These are phyloP conservation scores for Calypte anna DNA, from an alignment of 2,113 vertebrate genomes.

Conservation along the genomic window DNA sequence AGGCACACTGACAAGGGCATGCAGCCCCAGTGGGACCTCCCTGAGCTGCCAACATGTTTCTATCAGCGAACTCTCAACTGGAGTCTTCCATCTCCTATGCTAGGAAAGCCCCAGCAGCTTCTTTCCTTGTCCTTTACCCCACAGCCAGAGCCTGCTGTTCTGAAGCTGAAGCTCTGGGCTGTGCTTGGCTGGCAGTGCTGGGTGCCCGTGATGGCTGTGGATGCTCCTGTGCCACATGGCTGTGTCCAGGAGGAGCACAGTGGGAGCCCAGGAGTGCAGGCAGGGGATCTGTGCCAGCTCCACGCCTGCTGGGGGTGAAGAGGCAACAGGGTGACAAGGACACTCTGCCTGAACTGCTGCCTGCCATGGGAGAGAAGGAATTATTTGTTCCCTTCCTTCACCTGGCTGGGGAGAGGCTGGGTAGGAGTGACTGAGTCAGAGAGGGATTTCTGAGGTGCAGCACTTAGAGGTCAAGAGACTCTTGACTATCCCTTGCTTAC, in stretches of 20 bases:
- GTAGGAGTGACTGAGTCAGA: neutral
- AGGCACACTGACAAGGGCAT: accelerated
- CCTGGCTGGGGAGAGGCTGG: neutral
- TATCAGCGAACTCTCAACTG: neutral
- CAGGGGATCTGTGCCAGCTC: neutral
- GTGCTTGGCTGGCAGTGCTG: accelerated
- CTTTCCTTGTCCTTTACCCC: neutral
- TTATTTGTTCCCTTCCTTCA: neutral
- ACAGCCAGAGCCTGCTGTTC: neutral
- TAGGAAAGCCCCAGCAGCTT: neutral
- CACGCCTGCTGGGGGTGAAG: neutral
- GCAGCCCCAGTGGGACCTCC: neutral
- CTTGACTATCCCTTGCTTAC: neutral
- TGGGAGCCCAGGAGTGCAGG: neutral
- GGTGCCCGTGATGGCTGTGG: neutral
- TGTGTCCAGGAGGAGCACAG: neutral
- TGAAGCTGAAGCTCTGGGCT: neutral
- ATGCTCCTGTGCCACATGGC: accelerated
- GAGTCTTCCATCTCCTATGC: neutral
- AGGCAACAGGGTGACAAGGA: neutral
- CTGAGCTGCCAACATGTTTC: neutral
- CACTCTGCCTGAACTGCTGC: neutral
- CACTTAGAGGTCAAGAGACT: neutral
- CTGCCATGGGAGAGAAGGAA: neutral
- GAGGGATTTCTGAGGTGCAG: neutral